Base-by-base conservation (phyloP, 2,888 invertebrate species). In the Arctia plantaginis region DNA sequence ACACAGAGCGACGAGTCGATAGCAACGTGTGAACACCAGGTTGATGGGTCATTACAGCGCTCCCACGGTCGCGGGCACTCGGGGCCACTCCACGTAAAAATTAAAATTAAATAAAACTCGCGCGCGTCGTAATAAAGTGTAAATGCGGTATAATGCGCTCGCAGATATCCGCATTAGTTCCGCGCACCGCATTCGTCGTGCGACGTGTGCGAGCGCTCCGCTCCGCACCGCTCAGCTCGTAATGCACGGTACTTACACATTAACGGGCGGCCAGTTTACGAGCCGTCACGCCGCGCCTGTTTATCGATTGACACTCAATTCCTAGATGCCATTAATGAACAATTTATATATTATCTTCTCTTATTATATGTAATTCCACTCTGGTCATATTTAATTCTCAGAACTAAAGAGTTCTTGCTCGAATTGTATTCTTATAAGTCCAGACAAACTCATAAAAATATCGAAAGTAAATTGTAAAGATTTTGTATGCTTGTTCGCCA, bases 151-250 rank as follows among this genome's bases (percentile, higher is more conserved):
- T 84, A 83, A 84, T 85, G 87, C 79, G 83, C 84, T 84, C 84
- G 86, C 86, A 85, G 84, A 82, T 80, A 77, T 78, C 79, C 74
- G 80, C 81, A 90, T 91, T 91, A 81, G 91, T 89, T 89, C 88
- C 90, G 88, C 90, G 87, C 87, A 79, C 82, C 88, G 88, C 88
- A 93, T 92, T 92, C 90, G 92, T 90, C 91, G 87, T 77, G 91
- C 92, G 84, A 81, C 87, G 89, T 88, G 91, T 87, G 91, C 84
- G 89, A 80, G 75, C 82, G 68, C 66, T 59, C 66, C 64, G 66
- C 72, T 47, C 74, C 65, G 69, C 59, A 77, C 75, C 77, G 78
- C 75, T 68, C 73, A 75, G 71, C 69, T 75, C 78, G 79, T 79
- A 74, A 74, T 77, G 68, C 82, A 83, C 82, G 75, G 80, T 77